phyloP scores from a whole-genome alignment of 2,113 vertebrate species.

The Ageneiosus marmoratus region DNA sequence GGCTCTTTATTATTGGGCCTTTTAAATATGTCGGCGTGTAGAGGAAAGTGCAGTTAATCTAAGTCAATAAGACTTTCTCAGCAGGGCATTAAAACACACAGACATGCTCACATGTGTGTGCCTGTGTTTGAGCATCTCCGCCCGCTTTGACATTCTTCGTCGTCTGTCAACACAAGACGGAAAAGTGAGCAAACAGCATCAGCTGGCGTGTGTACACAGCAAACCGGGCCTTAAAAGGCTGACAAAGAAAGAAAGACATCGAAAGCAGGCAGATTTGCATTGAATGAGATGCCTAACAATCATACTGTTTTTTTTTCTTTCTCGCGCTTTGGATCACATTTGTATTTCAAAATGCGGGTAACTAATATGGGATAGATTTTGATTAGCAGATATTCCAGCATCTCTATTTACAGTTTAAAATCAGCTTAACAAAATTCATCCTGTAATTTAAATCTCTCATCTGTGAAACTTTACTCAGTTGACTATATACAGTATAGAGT shows the following conservation, averaged over 20 bases:
- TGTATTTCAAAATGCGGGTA: not conserved
- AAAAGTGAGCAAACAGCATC: conserved; percentile 66
- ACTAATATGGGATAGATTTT: not conserved
- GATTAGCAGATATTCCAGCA: not conserved
- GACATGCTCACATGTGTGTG: conserved; percentile 47
- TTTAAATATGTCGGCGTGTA: conserved; percentile 40
- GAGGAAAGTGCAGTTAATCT: conserved; percentile 30
- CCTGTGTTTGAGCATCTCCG: conserved; percentile 43
- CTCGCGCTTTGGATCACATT: not conserved
- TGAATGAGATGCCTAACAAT: not conserved
- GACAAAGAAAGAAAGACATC: conserved; percentile 2
- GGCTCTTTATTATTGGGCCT: conserved; percentile 21
- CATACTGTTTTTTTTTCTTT: not conserved
- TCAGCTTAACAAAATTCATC: not conserved
- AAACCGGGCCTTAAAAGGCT: not conserved
- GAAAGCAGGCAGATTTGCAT: not conserved
- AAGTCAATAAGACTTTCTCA: conserved; percentile 12
- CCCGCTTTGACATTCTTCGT: conserved; percentile 60
- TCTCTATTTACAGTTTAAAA: not conserved
- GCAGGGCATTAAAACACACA: conserved; percentile 13
- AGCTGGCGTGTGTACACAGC: conserved; percentile 69
- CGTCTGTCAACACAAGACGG: conserved; percentile 63
- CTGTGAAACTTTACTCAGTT: not conserved
- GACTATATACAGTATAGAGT: not conserved
- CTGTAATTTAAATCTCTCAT: not conserved